phyloP scores from a whole-genome alignment of 2,888 invertebrate genomes.

The Eugnorisma glareosa region DNA sequence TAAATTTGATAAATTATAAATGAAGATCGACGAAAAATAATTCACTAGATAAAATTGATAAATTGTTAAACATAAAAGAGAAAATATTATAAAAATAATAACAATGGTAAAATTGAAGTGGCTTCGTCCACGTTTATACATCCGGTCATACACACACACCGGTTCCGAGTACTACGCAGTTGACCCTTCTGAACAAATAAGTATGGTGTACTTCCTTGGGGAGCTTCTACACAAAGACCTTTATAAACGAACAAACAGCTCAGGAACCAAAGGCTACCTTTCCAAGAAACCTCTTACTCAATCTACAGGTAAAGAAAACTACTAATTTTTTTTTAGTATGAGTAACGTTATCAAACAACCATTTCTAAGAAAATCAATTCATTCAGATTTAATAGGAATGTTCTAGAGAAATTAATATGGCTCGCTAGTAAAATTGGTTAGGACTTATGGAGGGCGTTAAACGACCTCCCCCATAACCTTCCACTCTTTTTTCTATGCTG shows the following conservation, averaged over 20 bases:
- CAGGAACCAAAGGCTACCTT: background rate
- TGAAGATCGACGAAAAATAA: too few relatives aligned
- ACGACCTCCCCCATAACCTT: background rate
- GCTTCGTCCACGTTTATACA: background rate
- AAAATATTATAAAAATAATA: too few relatives aligned
- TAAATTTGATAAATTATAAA: too few relatives aligned
- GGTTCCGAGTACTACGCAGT: background rate
- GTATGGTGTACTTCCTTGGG: background rate
- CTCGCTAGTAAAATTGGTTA: background rate
- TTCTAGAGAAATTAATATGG: background rate
- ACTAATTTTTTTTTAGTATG: background rate
- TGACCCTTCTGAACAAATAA: background rate
- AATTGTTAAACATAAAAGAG: too few relatives aligned
- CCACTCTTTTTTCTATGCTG: background rate
- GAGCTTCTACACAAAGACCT: background rate
- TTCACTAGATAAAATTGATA: too few relatives aligned
- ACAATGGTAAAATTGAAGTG: too few relatives aligned
- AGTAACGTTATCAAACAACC: background rate
- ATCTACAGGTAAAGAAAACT: background rate
- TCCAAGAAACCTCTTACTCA: background rate
- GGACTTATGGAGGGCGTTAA: background rate
- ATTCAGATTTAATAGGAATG: background rate
- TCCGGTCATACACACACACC: background rate
- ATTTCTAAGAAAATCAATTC: slow-evolving; percentile 12
- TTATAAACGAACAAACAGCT: background rate